These are phyloP conservation scores for Macrostomum lignano DNA, from an alignment of 1,140 invertebrate species.

Conservation along the genomic window DNA sequence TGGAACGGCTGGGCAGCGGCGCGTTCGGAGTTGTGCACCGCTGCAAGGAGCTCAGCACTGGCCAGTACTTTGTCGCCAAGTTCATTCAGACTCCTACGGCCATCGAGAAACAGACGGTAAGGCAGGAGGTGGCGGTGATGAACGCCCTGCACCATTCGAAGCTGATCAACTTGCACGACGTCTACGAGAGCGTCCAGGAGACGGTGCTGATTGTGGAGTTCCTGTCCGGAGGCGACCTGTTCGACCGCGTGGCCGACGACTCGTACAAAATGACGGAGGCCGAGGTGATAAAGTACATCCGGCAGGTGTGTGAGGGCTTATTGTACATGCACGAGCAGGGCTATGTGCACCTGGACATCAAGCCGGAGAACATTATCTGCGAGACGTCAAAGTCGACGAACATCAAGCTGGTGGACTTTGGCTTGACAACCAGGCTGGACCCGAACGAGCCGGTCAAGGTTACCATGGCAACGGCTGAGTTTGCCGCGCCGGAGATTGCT, in stretches of 20 bases:
- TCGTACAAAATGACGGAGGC: conserved; percentile 92
- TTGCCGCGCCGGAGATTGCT: conserved; percentile 96
- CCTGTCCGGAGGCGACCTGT: conserved; percentile 83
- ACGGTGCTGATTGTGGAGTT: conserved; percentile 97
- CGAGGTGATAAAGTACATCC: conserved; percentile 96
- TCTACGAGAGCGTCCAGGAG: conserved; percentile 93
- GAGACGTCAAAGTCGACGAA: conserved; percentile 70
- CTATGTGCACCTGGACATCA: conserved; percentile 66
- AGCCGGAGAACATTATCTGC: conserved; percentile 97
- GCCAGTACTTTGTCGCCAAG: conserved; percentile 89
- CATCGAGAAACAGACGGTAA: conserved; percentile 79
- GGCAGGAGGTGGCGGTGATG: conserved; percentile 96
- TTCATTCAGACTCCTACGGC: conserved; percentile 82
- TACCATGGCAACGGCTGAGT: conserved; percentile 76
- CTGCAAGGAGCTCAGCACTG: conserved; percentile 70
- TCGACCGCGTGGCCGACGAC: conserved; percentile 85
- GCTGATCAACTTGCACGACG: conserved; percentile 85
- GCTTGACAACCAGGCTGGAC: conserved; percentile 77
- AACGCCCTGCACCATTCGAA: conserved; percentile 88
- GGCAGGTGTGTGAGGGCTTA: conserved; percentile 87
- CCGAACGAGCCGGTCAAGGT: conserved; percentile 95
- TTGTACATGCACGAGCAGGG: conserved; percentile 98
- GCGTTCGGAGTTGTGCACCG: conserved; percentile 94
- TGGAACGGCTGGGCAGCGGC: conserved; percentile 84
- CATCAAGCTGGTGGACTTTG: conserved; percentile 94